These are phyloP conservation scores for Phyto melanocephala DNA, from an alignment of 2,888 invertebrate genomes.

Conservation along the genomic window DNA sequence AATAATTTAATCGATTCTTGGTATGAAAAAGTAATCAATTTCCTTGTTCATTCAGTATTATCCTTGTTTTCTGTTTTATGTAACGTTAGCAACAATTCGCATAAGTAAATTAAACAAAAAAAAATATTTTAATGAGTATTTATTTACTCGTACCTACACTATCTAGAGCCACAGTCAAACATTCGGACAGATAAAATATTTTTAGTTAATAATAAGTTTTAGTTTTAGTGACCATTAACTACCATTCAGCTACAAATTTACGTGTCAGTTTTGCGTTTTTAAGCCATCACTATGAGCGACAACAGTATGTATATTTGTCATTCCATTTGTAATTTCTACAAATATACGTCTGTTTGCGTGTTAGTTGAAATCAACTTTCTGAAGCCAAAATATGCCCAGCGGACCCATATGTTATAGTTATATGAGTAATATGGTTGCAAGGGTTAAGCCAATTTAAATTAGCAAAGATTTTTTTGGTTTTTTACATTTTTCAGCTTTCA, in stretches of 20 bases:
- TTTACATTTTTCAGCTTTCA: constrained; percentile 10
- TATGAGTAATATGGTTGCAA: too few relatives aligned
- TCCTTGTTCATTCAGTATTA: not conserved
- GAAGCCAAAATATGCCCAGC: too few relatives aligned
- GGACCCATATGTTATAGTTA: too few relatives aligned
- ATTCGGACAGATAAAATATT: not conserved
- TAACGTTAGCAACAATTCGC: not conserved
- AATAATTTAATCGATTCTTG: constrained; percentile 4
- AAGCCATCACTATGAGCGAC: too few relatives aligned
- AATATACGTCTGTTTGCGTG: too few relatives aligned
- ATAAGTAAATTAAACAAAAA: not conserved
- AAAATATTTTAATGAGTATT: constrained; percentile 2
- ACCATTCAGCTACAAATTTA: not conserved
- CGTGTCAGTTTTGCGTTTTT: not conserved
- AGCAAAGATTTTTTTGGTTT: not conserved
- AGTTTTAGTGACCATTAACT: not conserved
- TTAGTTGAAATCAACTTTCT: too few relatives aligned
- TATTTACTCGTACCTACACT: too few relatives aligned
- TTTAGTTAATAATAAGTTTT: not conserved
- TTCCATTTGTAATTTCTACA: too few relatives aligned
- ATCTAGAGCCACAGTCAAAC: not conserved
- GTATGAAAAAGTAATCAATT: not conserved
- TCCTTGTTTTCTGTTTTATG: not conserved
- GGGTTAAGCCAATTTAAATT: too few relatives aligned
- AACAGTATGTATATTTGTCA: too few relatives aligned